Base-by-base conservation (phyloP, 2,113 vertebrate genomes). In the Xiphophorus hellerii region DNA sequence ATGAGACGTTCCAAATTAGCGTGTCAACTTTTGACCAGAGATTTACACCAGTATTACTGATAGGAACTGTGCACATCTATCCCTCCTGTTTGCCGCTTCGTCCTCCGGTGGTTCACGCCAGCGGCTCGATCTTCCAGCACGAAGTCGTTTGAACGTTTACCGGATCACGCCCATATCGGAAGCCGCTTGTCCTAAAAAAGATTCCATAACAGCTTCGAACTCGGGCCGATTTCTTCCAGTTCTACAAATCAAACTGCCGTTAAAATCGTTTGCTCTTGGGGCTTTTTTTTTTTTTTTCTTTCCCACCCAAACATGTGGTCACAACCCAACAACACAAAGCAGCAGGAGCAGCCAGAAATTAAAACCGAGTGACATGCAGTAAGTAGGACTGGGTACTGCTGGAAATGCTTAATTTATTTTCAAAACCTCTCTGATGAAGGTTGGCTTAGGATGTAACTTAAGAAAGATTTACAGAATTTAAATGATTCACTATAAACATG, bases 121-220 rank as follows among this genome's bases (percentile, higher is more conserved):
- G 84, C 66, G 44, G 63, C 29, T 74, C 69, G 77, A 73, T 66
- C 66, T 74, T 87, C 83, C 80, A 84, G 80, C 15, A 82, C 37
- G 89, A 87, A 89, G 90, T 78, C 69, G 71, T 83, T 79, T 1
- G 67, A 69, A 87, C 74, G 89, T 92, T 94, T 95, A 94, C 94
- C 93, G 69, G 86, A 85, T 81, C 70, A 33, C 69, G 85, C 83
- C 88, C 82, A 84, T 84, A 91, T 89, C 83, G 86, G 91, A 88
- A 76, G 93, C 80, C 67, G 88, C 91, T 93, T 93, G 93, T 94
- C 93, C 92, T 95, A 94, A 94, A 95, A 94, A 93, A 93, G 94
- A 94, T 92, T 95, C 93, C 94, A 94, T 93, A 93, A 94, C 93
- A 86, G 94, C 93, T 91, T 94, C 92, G 90, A 94, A 92, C 92